phyloP scores from a whole-genome alignment of 2,888 invertebrate species.

The Hedychridium roseum region DNA sequence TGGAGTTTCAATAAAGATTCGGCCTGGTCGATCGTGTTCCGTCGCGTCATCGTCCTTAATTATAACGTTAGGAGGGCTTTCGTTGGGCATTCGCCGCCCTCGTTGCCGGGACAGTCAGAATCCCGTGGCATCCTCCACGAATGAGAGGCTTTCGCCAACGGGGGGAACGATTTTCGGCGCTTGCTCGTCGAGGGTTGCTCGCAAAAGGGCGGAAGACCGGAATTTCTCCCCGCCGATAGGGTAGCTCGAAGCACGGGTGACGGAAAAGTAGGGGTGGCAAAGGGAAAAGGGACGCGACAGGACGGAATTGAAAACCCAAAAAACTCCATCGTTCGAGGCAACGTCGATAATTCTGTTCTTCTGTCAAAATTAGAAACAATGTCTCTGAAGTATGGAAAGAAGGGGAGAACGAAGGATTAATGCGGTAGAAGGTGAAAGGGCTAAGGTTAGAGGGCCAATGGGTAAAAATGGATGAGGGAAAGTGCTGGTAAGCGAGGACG shows the following conservation, averaged over 20 bases:
- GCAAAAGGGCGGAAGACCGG: no score
- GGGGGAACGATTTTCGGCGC: conserved; percentile 24
- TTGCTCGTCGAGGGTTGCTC: conserved; percentile 31
- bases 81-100: conserved; percentile 16
- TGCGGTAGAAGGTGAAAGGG: conserved; percentile 19
- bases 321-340: conserved; percentile 12
- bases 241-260: conserved; percentile 8
- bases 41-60: conserved; percentile 12
- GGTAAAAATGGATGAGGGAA: conserved; percentile 15
- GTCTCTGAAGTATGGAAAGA: conserved; percentile 16
- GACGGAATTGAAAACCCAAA: conserved; percentile 2
- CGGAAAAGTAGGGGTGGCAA: conserved; percentile 18
- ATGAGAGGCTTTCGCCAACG: conserved; percentile 7
- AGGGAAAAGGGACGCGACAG: conserved; percentile 9
- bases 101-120: not conserved
- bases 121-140: conserved; percentile 10
- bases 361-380: conserved; percentile 10
- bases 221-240: no score
- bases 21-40: not conserved
- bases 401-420: conserved; percentile 9
- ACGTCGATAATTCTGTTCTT: not conserved
- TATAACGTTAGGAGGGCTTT: conserved; percentile 4
- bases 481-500: conserved; percentile 13
- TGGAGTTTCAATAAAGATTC: conserved; percentile 3
- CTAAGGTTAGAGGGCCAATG: conserved; percentile 26